Evolutionary conservation across 2,888 invertebrate genomes (phyloP), one percentile per base, ranked within the genome.

Genomic region (Chorisops tibialis): DNA sequence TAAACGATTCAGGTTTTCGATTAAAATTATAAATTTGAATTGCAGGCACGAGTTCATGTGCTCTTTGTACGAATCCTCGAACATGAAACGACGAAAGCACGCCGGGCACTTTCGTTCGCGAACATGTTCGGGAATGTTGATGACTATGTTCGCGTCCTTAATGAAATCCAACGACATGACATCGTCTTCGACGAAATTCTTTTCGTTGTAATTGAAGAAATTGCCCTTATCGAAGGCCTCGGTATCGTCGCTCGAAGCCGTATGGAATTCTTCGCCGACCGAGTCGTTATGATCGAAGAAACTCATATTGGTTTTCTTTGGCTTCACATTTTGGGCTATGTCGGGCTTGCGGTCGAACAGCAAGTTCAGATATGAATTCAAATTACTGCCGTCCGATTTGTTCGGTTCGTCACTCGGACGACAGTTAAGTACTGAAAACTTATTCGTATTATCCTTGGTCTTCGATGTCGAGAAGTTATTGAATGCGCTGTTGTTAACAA

Each of bases 71-170:
- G 77, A 71, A 2, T 77, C 74, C 52, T 78, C 76, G 61, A 76
- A 74, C 78, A 78, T 78, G 50, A 75, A 78, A 4, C 78, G 72
- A 22, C 73, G 70, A 12, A 67, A 74, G 61, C 78, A 78, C 2
- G 74, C 75, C 2, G 73, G 70, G 59, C 78, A 78, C 62, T 78
- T 78, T 18, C 76, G 74, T 47, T 78, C 78, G 64, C 75, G 77
- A 67, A 75, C 74, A 16, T 73, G 73, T 30, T 75, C 73, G 0
- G 77, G 76, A 63, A 76, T 74, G 38, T 73, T 75, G 0, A 78
- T 73, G 39, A 73, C 74, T n/a, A 78, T 73, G 19, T 68, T 68
- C n/a, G 71, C 69, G 51, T 74, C 73, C 5, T 73, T 71, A 1
- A 76, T 59, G 51, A 73, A 72, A 2, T 73, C 75, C 62, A 74